Evolutionary conservation across 2,113 vertebrate genomes (phyloP), one percentile per base, ranked within the genome.

Genomic region (Ramphastos sulfuratus): DNA sequence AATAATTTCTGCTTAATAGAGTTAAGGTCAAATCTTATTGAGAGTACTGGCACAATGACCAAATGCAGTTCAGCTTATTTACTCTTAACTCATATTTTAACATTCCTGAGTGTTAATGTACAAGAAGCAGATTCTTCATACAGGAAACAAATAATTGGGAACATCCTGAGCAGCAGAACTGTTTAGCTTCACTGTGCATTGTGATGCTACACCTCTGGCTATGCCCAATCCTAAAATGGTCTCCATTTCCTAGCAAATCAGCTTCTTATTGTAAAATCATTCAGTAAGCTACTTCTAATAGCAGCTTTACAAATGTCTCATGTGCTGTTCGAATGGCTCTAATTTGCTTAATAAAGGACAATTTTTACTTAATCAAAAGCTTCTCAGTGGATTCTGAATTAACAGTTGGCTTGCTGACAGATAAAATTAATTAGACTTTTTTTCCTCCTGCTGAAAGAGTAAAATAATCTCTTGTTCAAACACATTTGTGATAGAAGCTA

Each of bases 1-100:
- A 92, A 96, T 96, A 92, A 96, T 95, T 93, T 84, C 88, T 93
- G 58, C 71, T 90, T 95, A 96, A 96, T 90, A 88, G 88, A 86
- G 44, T 95, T 95, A 93, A 94, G 92, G 93, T 95, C 95, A 94
- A 52, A 31, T 75, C 93, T 44, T 78, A 92, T 76, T 90, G 81
- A 90, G 63, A 76, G 71, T 1, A 5, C 59, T 92, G 90, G 70
- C 73, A 69, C 67, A 58, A 35, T 90, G 95, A 94, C 35, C 94
- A 95, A 94, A 89, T 89, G 77, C 89, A 93, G 88, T 89, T 94
- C 86, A 82, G 39, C 50, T 84, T 82, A 86, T 95, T 92, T 89
- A 84, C 71, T 73, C 39, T 72, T 72, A 87, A 78, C 24, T 72
- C 77, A 55, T 84, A 79, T 84, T 88, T 94, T 69, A 93, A 59